Conservation (phyloP, 2,888 invertebrate genomes). For the Microplitis deprimator region DNA sequence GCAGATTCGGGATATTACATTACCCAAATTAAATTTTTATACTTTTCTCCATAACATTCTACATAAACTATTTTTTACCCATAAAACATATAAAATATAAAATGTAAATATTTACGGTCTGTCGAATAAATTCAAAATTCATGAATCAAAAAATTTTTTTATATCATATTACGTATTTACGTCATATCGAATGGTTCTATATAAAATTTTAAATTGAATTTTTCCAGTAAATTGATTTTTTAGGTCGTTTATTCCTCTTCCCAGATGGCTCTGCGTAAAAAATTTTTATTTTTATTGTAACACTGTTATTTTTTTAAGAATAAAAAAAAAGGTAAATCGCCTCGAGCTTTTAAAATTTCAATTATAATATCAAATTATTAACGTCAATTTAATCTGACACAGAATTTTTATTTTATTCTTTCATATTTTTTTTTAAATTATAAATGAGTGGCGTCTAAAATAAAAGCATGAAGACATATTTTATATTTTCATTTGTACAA, state of each 20-base stretch:
- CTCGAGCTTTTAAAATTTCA: not conserved
- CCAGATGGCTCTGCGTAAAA: not conserved
- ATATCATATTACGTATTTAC: not conserved
- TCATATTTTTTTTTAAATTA: no score
- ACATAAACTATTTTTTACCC: no score
- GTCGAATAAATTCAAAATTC: not conserved
- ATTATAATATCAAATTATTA: not conserved
- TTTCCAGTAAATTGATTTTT: conserved; percentile 6
- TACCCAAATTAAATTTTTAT: no score
- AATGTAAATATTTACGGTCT: no score
- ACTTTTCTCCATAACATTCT: no score
- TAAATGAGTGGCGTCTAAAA: no score
- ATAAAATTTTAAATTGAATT: conserved; percentile 14
- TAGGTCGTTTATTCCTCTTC: not conserved
- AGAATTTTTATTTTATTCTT: not conserved
- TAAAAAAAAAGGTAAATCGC: not conserved
- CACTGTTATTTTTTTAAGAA: not conserved
- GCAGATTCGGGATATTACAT: no score
- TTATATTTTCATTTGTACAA: not conserved
- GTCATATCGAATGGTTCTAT: not conserved
- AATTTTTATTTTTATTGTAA: not conserved
- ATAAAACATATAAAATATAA: no score
- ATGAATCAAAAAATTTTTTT: not conserved
- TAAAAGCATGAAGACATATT: no score
- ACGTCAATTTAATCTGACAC: not conserved